Evolutionary conservation across 2,888 invertebrate genomes (phyloP).

Genomic region (Lumbricus terrestris): DNA sequence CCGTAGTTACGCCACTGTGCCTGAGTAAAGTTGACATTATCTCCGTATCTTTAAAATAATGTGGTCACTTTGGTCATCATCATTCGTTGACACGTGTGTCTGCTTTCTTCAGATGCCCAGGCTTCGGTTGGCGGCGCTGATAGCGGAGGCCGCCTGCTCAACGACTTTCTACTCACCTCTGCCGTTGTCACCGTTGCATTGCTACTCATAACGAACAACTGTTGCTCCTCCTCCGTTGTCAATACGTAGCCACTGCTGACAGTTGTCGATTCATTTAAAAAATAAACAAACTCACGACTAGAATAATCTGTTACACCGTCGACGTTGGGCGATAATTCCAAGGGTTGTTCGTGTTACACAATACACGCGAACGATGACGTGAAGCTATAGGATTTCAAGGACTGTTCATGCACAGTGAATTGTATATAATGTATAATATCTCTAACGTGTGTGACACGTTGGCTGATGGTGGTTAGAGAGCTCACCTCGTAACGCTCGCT

Average conservation of each 20-base stretch:
- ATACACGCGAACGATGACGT: background rate
- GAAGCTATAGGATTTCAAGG: background rate
- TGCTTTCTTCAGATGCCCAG: background rate
- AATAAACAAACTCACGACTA: background rate
- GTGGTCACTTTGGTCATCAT: too few species aligned
- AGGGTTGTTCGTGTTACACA: background rate
- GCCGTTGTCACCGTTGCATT: background rate
- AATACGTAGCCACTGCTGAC: background rate
- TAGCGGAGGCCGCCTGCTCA: background rate
- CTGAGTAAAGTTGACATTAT: too few species aligned
- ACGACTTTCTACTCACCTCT: background rate
- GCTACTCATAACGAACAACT: background rate
- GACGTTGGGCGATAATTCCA: too few species aligned
- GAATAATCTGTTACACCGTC: slow-evolving; percentile 3
- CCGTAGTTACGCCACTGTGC: too few species aligned
- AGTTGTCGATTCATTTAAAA: background rate
- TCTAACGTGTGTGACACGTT: background rate
- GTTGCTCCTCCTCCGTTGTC: background rate
- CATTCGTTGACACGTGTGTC: too few species aligned
- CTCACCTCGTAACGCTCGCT: too few species aligned
- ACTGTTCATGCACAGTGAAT: background rate
- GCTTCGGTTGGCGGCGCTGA: background rate
- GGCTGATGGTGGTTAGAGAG: too few species aligned
- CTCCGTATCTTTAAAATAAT: too few species aligned
- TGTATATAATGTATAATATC: background rate